Conservation (phyloP, 2,113 vertebrate species). For the Taurulus bubalis region DNA sequence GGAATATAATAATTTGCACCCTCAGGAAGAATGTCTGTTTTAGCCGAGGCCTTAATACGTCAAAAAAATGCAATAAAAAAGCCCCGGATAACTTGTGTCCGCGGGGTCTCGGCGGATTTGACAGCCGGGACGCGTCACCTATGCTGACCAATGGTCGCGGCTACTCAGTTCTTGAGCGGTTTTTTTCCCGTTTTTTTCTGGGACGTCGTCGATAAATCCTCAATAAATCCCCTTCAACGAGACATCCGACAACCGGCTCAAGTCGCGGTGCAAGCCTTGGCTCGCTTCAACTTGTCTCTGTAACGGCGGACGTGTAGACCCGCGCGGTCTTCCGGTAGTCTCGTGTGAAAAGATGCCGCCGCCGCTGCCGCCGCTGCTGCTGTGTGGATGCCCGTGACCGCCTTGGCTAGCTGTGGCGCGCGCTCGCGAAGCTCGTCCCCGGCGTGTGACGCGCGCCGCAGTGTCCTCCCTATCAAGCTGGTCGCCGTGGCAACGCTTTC, state of each 20-base stretch:
- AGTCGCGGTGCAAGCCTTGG: slow-evolving; percentile 6
- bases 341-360: slow-evolving; percentile 29
- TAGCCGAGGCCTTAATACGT: slow-evolving; percentile 20
- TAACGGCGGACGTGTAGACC: slow-evolving; percentile 14
- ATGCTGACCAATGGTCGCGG: slow-evolving; percentile 30
- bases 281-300: slow-evolving; percentile 1
- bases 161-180: not conserved
- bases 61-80: not conserved
- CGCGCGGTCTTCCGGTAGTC: slow-evolving; percentile 35
- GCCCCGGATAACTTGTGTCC: slow-evolving; percentile 30
- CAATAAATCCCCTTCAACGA: slow-evolving; percentile 32
- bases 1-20: too few species aligned
- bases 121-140: slow-evolving; percentile 60
- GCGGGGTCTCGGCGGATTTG: slow-evolving; percentile 35
- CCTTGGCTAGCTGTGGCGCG: slow-evolving; percentile 36
- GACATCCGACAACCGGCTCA: slow-evolving; percentile 4
- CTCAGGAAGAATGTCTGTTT: slow-evolving; percentile 5
- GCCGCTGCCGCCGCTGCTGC: slow-evolving; percentile 30
- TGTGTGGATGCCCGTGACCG: slow-evolving; percentile 54
- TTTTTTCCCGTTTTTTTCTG: slow-evolving; percentile 10
- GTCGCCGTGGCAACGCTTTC: slow-evolving; percentile 81
- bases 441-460: slow-evolving; percentile 68
- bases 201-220: slow-evolving; percentile 56
- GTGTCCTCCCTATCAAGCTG: slow-evolving; percentile 74
- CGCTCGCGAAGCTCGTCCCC: slow-evolving; percentile 54